Conservation (phyloP, 2,888 invertebrate genomes). For the Drosophila kuntzei region DNA sequence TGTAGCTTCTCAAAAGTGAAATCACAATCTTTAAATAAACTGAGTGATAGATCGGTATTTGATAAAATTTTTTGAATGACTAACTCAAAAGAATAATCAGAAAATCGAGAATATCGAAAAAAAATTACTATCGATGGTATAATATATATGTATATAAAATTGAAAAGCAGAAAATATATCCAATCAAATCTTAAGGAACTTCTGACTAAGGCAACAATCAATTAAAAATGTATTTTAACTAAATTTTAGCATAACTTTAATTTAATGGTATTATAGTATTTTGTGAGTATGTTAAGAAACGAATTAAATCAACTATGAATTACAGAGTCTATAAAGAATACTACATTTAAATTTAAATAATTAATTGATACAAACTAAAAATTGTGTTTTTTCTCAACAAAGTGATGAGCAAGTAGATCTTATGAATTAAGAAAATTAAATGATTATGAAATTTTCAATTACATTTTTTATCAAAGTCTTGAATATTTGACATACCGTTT, state of each 20-base stretch:
- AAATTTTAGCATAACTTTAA: too few species aligned
- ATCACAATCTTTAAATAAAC: conserved; percentile 47
- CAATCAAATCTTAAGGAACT: too few species aligned
- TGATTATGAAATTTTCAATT: conserved; percentile 2
- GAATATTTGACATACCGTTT: conserved; percentile 1
- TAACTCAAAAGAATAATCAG: background rate
- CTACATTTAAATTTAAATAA: too few species aligned
- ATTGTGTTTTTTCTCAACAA: too few species aligned
- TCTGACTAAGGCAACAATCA: too few species aligned
- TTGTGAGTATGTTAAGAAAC: too few species aligned
- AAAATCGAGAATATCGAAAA: background rate
- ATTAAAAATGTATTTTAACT: too few species aligned
- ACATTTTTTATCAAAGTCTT: conserved; percentile 2
- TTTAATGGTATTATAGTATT: too few species aligned
- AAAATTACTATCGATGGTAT: background rate
- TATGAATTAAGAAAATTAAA: background rate
- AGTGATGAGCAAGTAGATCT: background rate
- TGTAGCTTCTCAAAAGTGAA: conserved; percentile 18
- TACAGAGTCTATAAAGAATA: too few species aligned
- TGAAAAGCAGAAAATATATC: background rate
- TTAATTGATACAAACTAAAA: too few species aligned
- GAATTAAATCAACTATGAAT: too few species aligned
- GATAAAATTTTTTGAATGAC: background rate
- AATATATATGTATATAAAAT: too few species aligned
- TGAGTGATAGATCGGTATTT: conserved; percentile 37